Evolutionary conservation across 2,113 vertebrate species (phyloP).

Genomic region (Gila orcuttii): DNA sequence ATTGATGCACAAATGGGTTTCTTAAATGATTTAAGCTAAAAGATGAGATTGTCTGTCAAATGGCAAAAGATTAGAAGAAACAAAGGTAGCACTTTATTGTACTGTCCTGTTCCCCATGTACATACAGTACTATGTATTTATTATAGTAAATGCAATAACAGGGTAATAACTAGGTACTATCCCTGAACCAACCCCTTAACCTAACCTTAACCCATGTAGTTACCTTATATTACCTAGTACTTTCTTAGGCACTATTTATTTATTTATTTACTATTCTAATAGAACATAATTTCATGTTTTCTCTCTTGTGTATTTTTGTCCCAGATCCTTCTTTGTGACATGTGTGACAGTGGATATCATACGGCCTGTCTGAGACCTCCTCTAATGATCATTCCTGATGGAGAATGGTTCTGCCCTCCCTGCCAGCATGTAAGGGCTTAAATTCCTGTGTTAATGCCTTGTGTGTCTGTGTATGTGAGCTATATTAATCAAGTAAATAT

Average conservation of each 20-base stretch:
- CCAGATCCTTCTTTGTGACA: slow-evolving; percentile 94
- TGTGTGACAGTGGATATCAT: slow-evolving; percentile 94
- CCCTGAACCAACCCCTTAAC: too few species aligned
- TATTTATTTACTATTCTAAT: background rate
- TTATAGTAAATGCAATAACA: too few species aligned
- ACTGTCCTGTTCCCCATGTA: too few species aligned
- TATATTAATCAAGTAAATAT: background rate
- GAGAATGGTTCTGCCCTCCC: slow-evolving; percentile 98
- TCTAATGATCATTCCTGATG: slow-evolving; percentile 95
- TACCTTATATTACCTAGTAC: too few species aligned
- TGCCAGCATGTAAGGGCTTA: slow-evolving; percentile 89
- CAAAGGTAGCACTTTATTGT: background rate
- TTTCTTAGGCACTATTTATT: background rate
- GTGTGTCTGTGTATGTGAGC: background rate
- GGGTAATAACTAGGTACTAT: too few species aligned
- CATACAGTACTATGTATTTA: too few species aligned
- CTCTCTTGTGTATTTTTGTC: background rate
- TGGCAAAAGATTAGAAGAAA: background rate
- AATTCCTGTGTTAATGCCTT: background rate
- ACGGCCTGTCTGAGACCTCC: slow-evolving; percentile 96
- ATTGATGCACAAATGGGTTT: background rate
- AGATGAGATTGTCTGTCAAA: background rate
- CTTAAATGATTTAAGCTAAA: background rate
- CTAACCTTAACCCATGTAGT: too few species aligned
- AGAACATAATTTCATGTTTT: background rate